Base-by-base conservation (phyloP, 2,113 vertebrate species). In the Corythoichthys haematopterus region DNA sequence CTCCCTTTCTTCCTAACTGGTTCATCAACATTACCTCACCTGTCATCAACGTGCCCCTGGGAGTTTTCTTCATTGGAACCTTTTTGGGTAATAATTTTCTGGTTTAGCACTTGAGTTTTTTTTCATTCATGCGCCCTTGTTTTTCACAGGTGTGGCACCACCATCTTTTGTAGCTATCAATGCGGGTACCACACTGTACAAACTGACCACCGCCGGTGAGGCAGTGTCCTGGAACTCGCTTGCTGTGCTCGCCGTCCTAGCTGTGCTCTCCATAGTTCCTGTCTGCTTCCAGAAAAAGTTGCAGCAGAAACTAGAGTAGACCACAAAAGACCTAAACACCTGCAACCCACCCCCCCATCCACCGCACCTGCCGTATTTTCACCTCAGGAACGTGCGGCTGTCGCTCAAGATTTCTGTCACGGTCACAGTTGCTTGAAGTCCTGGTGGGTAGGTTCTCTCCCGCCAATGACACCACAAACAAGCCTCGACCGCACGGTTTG, bases 11-110 rank as follows among this genome's bases (percentile, higher is more conserved):
- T 77, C 97, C 97, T 16, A 99, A 99, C 83, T 99, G 97, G 97
- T 99, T 99, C 90, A 99, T 99, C 90, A 99, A 99, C 88, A 99
- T 99, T 83, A 98, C 97, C 20, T 97, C 97, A 66, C 97, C 97
- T 69, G 93, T 99, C 81, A 98, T 99, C 86, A 97, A 99, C 0
- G 96, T 99, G 76, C 97, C 97, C 77, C 70, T 99, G 80, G 94
- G 96, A 78, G 94, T 98, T 66, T 99, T 99, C 90, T 99, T 99
- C 91, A 80, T 98, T 55, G 97, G 97, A 62, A 99, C 97, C 62
- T 99, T 99, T 82, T 85, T 99, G 71, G 97, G 97, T 99, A 93
- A 95, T 93, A n/a, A 11, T 2, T 3, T 28, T 55, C 6, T 14
- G n/a, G 43, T 28, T 43, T 43, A 33, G 12, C 4, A 15, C 1